Percentiles rank a stretch among this genome's conserved stretches.
Conservation (phyloP, 2,113 vertebrate genomes). For the Zeus faber region DNA sequence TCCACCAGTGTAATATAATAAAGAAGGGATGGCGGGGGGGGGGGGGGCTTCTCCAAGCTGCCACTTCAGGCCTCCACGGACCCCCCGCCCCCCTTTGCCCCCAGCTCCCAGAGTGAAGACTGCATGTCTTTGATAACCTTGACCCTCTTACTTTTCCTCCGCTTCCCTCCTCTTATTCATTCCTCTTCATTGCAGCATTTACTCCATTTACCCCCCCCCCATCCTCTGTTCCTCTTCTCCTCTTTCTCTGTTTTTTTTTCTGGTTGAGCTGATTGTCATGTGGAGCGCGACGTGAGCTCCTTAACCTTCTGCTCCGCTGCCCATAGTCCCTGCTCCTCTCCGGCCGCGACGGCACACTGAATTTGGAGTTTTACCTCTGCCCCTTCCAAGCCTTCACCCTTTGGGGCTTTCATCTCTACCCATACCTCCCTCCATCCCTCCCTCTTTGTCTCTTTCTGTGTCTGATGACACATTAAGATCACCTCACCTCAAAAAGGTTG, state of each 20-base stretch:
- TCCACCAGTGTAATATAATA: slow-evolving; percentile 61
- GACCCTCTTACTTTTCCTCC: slow-evolving; percentile 10
- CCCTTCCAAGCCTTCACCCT: too few species aligned
- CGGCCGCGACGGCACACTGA: too few species aligned
- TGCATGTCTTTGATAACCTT: slow-evolving; percentile 31
- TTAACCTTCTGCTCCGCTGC: slow-evolving; percentile 19
- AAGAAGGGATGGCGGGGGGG: slow-evolving; percentile 43
- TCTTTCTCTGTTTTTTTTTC: slow-evolving; percentile 14
- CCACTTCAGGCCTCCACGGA: slow-evolving; percentile 23
- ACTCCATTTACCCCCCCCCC: slow-evolving; percentile 8
- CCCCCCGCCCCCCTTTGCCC: slow-evolving; percentile 1
- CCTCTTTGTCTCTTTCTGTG: too few species aligned
- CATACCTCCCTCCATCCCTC: too few species aligned
- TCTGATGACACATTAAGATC: too few species aligned
- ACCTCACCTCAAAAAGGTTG: too few species aligned
- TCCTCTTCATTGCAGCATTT: slow-evolving; percentile 10
- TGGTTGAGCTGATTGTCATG: slow-evolving; percentile 25
- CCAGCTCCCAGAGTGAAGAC: slow-evolving; percentile 14
- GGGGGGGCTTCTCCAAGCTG: slow-evolving; percentile 36
- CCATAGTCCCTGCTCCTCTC: too few species aligned
- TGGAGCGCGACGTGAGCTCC: slow-evolving; percentile 24
- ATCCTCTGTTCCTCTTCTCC: slow-evolving; percentile 4
- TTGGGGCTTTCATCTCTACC: too few species aligned
- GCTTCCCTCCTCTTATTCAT: neutral
- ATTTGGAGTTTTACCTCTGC: too few species aligned